Conservation (phyloP, 2,113 vertebrate genomes). For the Pogonocichla stellata region DNA sequence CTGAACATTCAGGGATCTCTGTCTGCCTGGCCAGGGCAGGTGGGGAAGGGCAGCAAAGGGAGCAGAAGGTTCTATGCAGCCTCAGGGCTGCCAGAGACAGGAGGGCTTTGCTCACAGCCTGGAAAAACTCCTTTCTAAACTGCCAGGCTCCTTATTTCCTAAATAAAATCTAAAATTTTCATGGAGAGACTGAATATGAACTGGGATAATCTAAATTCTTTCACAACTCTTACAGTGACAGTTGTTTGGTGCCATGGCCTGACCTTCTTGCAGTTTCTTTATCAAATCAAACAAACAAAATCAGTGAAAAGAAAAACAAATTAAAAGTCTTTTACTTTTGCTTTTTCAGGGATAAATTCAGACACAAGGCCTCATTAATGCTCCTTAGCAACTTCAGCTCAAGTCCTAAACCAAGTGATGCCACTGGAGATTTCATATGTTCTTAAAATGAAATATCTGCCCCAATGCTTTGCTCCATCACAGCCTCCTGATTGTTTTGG, state of each 20-base stretch:
- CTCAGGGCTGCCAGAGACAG: not conserved
- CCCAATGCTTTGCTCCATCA: not conserved
- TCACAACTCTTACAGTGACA: not conserved
- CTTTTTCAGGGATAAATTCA: not conserved
- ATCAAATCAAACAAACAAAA: not conserved
- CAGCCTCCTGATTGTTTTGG: not conserved
- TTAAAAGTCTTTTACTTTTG: not conserved
- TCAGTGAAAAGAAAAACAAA: fast-evolving
- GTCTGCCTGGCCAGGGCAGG: not conserved
- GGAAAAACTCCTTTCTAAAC: not conserved
- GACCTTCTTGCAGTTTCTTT: not conserved
- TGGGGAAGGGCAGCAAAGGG: not conserved
- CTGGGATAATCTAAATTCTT: not conserved
- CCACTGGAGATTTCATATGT: not conserved
- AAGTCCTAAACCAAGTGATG: not conserved
- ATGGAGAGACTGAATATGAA: not conserved
- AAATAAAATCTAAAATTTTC: not conserved
- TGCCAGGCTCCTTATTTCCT: not conserved
- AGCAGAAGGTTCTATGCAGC: not conserved
- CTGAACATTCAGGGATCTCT: not conserved
- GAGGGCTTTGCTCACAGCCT: not conserved
- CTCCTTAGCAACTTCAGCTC: not conserved
- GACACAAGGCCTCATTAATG: not conserved
- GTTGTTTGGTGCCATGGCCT: not conserved
- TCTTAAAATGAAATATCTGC: not conserved